phyloP scores from a whole-genome alignment of 2,113 vertebrate genomes.

The Myotis brandtii region DNA sequence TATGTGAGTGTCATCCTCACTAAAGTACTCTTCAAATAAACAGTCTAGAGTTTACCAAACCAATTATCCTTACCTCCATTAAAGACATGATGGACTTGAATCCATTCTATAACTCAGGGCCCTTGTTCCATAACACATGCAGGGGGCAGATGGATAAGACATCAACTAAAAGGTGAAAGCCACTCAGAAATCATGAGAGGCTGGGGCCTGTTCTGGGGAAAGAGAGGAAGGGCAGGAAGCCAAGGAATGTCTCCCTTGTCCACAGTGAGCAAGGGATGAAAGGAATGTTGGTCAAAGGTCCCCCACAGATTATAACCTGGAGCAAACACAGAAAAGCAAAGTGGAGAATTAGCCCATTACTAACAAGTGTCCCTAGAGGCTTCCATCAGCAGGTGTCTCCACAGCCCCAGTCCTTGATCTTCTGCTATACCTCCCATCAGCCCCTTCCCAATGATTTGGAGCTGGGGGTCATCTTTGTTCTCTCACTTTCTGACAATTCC shows the following conservation, averaged over 20 bases:
- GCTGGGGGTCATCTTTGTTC: neutral
- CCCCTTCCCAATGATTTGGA: neutral
- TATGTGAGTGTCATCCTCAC: neutral
- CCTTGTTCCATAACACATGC: neutral
- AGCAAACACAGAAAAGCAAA: neutral
- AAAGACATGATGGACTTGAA: neutral
- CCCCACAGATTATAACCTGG: neutral
- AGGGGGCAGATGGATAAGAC: neutral
- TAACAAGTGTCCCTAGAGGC: neutral
- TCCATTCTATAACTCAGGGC: neutral
- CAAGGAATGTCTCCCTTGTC: neutral
- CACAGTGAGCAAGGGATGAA: neutral
- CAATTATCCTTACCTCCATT: neutral
- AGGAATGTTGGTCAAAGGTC: neutral
- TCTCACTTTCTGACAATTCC: constrained; percentile 6
- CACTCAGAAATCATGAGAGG: neutral
- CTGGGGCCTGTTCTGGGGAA: neutral
- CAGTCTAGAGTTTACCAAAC: neutral
- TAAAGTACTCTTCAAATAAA: neutral
- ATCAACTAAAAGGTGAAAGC: neutral
- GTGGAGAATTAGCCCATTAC: neutral
- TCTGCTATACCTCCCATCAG: neutral
- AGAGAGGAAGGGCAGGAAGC: neutral
- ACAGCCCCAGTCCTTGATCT: neutral
- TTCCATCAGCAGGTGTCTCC: neutral